A percentile compares a stretch with the other conserved stretches of the same genome.
These are phyloP conservation scores for Drosophila pegasa DNA, from an alignment of 2,888 invertebrate species.

Conservation along the genomic window DNA sequence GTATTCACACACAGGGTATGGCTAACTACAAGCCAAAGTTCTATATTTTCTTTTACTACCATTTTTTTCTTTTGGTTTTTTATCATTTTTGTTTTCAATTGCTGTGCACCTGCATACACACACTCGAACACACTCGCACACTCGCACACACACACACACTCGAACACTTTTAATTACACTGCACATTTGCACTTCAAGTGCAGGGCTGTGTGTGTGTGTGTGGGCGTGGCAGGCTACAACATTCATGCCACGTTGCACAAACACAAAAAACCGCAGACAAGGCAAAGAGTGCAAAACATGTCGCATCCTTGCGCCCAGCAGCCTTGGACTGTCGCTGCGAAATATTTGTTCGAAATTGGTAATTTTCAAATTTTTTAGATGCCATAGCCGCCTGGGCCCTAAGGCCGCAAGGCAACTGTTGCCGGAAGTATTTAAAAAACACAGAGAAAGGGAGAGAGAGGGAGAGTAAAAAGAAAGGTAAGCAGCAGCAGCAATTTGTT, in stretches of 20 bases:
- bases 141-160: constrained; percentile 15
- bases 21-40: constrained; percentile 25
- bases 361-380: constrained; percentile 21
- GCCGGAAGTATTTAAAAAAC: constrained; percentile 36
- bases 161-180: constrained; percentile 72
- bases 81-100: constrained; percentile 56
- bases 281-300: constrained; percentile 47
- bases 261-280: constrained; percentile 60
- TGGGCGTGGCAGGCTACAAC: constrained; percentile 38
- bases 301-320: constrained; percentile 40
- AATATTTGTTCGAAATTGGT: constrained; percentile 21
- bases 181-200: constrained; percentile 76
- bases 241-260: constrained; percentile 73
- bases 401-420: constrained; percentile 28
- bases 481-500: constrained; percentile 57
- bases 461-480: constrained; percentile 26
- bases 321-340: constrained; percentile 44
- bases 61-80: constrained; percentile 20
- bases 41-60: constrained; percentile 21
- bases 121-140: no score
- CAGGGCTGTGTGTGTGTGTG: constrained; percentile 35
- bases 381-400: neutral
- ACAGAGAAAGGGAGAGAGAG: constrained; percentile 10
- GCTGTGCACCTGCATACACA: constrained; percentile 36
- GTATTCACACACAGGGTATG: constrained; percentile 17